These are phyloP conservation scores for Pyrgus malvae DNA, from an alignment of 2,888 invertebrate species.

Conservation along the genomic window DNA sequence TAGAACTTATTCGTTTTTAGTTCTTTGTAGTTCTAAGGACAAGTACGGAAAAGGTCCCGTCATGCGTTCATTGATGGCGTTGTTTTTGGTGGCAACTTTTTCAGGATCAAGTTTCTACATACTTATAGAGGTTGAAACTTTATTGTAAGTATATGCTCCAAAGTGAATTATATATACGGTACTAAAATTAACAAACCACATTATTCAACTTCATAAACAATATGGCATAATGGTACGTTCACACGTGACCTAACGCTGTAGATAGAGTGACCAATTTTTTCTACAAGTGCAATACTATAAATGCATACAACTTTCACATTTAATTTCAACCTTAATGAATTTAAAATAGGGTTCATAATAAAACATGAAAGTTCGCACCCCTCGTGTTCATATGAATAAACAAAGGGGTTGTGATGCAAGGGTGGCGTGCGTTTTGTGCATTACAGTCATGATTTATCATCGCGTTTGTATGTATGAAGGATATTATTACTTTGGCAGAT, in stretches of 20 bases:
- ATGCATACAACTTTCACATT: background rate
- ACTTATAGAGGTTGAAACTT: too few species aligned
- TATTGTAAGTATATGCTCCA: too few species aligned
- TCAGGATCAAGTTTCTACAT: too few species aligned
- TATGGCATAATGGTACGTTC: slow-evolving; percentile 5
- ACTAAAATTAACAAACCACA: background rate
- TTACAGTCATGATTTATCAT: slow-evolving; percentile 14
- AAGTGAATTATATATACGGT: too few species aligned
- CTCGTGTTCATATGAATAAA: slow-evolving; percentile 8
- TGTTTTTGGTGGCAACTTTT: too few species aligned
- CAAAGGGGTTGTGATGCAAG: slow-evolving; percentile 21
- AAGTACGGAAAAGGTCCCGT: too few species aligned
- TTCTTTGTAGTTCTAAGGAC: too few species aligned
- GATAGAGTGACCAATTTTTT: slow-evolving; percentile 16
- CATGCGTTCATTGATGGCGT: too few species aligned
- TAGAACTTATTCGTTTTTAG: too few species aligned
- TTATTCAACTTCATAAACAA: background rate
- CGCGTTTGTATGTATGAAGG: slow-evolving; percentile 1
- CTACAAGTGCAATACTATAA: slow-evolving; percentile 7
- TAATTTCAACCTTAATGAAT: background rate
- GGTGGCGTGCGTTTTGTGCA: slow-evolving; percentile 22
- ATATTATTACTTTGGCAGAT: slow-evolving; percentile 18
- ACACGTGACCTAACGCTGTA: slow-evolving; percentile 19
- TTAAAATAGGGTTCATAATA: background rate
- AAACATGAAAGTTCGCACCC: background rate